Evolutionary conservation across 2,113 vertebrate genomes (phyloP).

Genomic region (Epinephelus moara): DNA sequence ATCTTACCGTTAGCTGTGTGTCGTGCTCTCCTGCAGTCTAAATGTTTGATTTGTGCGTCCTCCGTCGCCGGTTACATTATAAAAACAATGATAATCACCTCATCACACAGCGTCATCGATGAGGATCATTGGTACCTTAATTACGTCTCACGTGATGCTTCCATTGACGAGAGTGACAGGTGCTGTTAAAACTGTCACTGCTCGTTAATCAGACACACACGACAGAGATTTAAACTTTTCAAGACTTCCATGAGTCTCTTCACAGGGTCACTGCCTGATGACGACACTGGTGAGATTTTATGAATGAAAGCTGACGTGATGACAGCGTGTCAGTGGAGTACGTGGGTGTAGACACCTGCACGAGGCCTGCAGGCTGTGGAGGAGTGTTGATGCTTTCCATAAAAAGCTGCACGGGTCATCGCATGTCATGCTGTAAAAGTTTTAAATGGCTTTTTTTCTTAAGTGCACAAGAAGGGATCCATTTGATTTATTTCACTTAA

Average conservation of each 20-base stretch:
- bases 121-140: slow-evolving; percentile 9
- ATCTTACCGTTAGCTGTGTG: slow-evolving; percentile 27
- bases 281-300: slow-evolving; percentile 4
- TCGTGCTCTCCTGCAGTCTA: slow-evolving; percentile 7
- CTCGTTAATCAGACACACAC: slow-evolving; percentile 12
- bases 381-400: background rate
- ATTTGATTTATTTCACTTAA: too few relatives aligned
- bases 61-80: background rate
- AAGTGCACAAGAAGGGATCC: too few relatives aligned
- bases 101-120: slow-evolving; percentile 7
- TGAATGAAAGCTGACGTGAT: slow-evolving; percentile 53
- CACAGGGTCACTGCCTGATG: slow-evolving; percentile 1
- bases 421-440: background rate
- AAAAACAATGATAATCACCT: background rate
- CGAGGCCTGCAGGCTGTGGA: background rate
- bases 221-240: slow-evolving; percentile 3
- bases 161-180: slow-evolving; percentile 32
- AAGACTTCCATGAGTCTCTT: background rate
- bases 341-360: slow-evolving; percentile 16
- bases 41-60: slow-evolving; percentile 1
- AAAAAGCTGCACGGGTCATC: background rate
- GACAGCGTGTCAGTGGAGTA: slow-evolving; percentile 33
- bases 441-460: background rate
- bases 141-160: slow-evolving; percentile 11
- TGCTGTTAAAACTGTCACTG: slow-evolving; percentile 43